Conservation (phyloP, 2,888 invertebrate species). For the Patella pellucida region DNA sequence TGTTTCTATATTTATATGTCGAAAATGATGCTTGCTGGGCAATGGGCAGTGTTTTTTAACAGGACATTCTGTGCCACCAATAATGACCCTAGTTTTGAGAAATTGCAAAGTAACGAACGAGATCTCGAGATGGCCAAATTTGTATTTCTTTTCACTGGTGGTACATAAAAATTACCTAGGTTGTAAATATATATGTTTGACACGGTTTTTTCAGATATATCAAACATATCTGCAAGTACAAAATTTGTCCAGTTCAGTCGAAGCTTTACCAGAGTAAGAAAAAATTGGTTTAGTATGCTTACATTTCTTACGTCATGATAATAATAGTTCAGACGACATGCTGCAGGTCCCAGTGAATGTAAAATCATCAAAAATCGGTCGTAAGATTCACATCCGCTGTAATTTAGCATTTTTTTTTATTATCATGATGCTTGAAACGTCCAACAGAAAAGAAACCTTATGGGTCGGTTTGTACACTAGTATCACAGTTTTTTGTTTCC, state of each 20-base stretch:
- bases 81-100: conserved; percentile 6
- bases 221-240: conserved; percentile 34
- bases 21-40: conserved; percentile 21
- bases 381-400: too few relatives aligned
- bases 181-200: conserved; percentile 37
- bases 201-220: conserved; percentile 31
- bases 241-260: conserved; percentile 30
- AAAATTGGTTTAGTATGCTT: conserved; percentile 30
- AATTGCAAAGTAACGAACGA: conserved; percentile 14
- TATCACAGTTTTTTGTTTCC: too few relatives aligned
- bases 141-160: not conserved
- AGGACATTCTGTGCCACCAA: conserved; percentile 28
- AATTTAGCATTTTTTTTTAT: too few relatives aligned
- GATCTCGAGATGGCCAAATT: not conserved
- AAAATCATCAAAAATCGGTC: too few relatives aligned
- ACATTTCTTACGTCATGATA: conserved; percentile 11
- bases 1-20: conserved; percentile 21
- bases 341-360: conserved; percentile 11
- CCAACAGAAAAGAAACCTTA: too few relatives aligned
- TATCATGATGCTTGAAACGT: too few relatives aligned
- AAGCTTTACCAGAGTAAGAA: conserved; percentile 32
- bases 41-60: conserved; percentile 7
- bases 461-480: too few relatives aligned
- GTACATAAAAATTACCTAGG: not conserved
- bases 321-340: conserved; percentile 18